These are phyloP conservation scores for Mungos mungo DNA, from an alignment of 2,113 vertebrate species.

Conservation along the genomic window DNA sequence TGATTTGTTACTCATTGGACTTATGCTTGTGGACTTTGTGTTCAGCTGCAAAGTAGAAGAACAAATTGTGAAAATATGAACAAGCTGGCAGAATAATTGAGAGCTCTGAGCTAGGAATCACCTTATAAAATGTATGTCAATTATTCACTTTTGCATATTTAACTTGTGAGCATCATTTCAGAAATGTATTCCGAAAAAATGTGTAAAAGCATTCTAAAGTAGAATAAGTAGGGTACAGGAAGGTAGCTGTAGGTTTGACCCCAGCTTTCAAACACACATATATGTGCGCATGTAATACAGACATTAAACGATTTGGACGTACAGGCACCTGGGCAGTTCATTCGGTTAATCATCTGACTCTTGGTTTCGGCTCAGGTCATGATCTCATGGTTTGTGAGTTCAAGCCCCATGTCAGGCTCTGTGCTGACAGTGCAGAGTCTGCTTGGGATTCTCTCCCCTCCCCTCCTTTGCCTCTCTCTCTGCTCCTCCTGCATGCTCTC, in stretches of 20 bases:
- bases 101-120: neutral
- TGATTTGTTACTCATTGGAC: neutral
- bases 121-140: slow-evolving; percentile 10
- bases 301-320: neutral
- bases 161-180: slow-evolving; percentile 53
- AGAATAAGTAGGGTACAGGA: neutral
- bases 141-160: slow-evolving; percentile 50
- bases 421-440: too few relatives aligned
- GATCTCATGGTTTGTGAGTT: too few relatives aligned
- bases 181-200: neutral
- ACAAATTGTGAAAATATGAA: neutral
- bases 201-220: neutral
- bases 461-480: too few relatives aligned
- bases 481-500: too few relatives aligned
- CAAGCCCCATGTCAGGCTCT: too few relatives aligned
- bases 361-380: too few relatives aligned
- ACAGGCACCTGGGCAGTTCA: too few relatives aligned
- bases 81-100: neutral
- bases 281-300: neutral
- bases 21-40: neutral
- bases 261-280: neutral
- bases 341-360: too few relatives aligned
- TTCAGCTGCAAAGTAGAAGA: neutral
- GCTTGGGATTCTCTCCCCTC: too few relatives aligned
- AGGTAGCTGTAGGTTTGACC: neutral